phyloP scores from a whole-genome alignment of 2,888 invertebrate genomes.

The Ctena decussata region DNA sequence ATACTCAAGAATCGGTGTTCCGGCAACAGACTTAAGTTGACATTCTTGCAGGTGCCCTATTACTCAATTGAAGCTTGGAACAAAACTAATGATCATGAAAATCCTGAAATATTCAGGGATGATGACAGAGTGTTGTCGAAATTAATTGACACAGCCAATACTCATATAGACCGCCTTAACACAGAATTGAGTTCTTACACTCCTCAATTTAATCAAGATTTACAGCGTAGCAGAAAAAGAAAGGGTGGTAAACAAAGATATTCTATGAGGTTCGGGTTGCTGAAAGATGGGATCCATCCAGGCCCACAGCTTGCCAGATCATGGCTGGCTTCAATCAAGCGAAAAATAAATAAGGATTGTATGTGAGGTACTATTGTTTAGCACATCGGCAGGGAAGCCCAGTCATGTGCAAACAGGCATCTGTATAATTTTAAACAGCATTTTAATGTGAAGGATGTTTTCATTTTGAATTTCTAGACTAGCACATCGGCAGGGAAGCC shows the following conservation, averaged over 20 bases:
- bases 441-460: too few relatives aligned
- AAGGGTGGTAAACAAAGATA: not conserved
- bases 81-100: not conserved
- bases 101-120: not conserved
- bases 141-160: not conserved
- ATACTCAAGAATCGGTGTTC: not conserved
- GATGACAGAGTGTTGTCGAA: not conserved
- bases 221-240: not conserved
- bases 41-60: constrained; percentile 5
- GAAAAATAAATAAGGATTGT: not conserved
- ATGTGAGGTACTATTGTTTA: not conserved
- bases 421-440: too few relatives aligned
- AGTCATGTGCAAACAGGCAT: too few relatives aligned
- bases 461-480: too few relatives aligned
- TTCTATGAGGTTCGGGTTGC: constrained; percentile 7
- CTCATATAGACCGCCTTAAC: not conserved
- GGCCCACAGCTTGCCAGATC: not conserved
- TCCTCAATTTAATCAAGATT: constrained; percentile 9
- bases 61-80: constrained; percentile 9
- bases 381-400: not conserved
- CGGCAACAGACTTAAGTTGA: not conserved
- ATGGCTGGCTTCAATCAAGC: not conserved
- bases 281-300: constrained; percentile 15
- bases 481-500: not conserved
- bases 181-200: not conserved